Evolutionary conservation across 2,797 vertebrate genomes (phyloP).

Genomic region (Varecia variegata): DNA sequence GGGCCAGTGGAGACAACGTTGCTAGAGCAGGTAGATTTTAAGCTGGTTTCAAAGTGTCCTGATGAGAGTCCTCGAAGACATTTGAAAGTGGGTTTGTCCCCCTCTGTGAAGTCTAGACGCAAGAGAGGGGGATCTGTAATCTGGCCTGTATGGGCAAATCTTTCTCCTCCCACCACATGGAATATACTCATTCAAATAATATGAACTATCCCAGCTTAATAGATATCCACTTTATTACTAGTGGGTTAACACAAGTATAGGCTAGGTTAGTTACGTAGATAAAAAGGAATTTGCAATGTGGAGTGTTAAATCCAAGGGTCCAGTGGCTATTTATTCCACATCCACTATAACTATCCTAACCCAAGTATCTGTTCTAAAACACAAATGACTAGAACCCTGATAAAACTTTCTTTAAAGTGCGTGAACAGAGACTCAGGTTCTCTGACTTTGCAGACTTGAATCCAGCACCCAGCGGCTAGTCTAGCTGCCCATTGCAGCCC

Average conservation of each 20-base stretch:
- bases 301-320: slow-evolving; percentile 26
- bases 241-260: slow-evolving; percentile 33
- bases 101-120: not conserved
- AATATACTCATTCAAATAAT: slow-evolving; percentile 10
- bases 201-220: slow-evolving; percentile 21
- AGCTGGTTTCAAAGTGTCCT: not conserved
- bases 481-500: not conserved
- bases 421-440: not conserved
- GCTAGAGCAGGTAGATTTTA: not conserved
- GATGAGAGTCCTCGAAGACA: not conserved
- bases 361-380: slow-evolving; percentile 22
- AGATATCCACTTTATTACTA: slow-evolving; percentile 45
- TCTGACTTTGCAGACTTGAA: slow-evolving; percentile 6
- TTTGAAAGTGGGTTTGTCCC: not conserved
- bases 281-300: slow-evolving; percentile 57
- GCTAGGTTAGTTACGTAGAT: slow-evolving; percentile 17
- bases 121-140: not conserved
- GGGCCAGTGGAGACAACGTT: not conserved
- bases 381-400: not conserved
- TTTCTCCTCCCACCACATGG: not conserved
- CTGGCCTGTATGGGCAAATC: not conserved
- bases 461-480: not conserved
- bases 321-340: slow-evolving; percentile 25
- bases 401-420: slow-evolving; percentile 23
- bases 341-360: not conserved